Evolutionary conservation across 2,888 invertebrate genomes (phyloP), one percentile per base, ranked within the genome.

Genomic region (Philaethria dido): DNA sequence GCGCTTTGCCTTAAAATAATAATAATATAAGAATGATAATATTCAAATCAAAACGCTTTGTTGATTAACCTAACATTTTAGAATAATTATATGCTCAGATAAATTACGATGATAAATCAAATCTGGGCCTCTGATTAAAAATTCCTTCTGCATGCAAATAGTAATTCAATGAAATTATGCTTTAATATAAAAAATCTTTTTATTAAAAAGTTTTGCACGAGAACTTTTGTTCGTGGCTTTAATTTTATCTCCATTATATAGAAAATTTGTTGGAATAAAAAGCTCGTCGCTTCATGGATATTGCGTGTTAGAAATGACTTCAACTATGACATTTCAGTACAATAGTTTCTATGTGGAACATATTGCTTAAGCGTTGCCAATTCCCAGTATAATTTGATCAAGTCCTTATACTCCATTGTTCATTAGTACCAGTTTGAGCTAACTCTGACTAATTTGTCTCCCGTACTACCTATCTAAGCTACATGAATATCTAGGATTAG

Each of bases 401-500:
- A 25, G 48, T 59, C 48, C 25, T 47, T 45, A 59, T 52, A 59
- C 55, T 60, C 66, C 52, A 69, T 62, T 57, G 65, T 65, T 66
- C 62, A 62, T 69, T 65, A 66, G 55, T 44, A 25, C 18, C 39
- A 62, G 60, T 44, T 55, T 33, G 25, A 48, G 57, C 59, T 66
- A 54, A 66, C 62, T 69, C 57, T 16, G 47, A 54, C 62, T 69
- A 69, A 69, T 66, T 60, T 63, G 66, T 54, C 59, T 47, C 29
- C 48, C 14, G 42, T 22, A 57, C 48, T 62, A 69, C 60, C 69
- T 66, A 54, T 18, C 22, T 69, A 66, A 69, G 69, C 63, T 55
- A 36, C 60, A 61, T 62, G 59, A 63, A 69, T 69, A 64, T 60
- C 48, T 18, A 36, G 60, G 66, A 69, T 69, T 66, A 66, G n/a